A percentile compares a stretch with the other conserved stretches of the same genome.
phyloP scores from a whole-genome alignment of 2,113 vertebrate species.

The Deroptyus accipitrinus region DNA sequence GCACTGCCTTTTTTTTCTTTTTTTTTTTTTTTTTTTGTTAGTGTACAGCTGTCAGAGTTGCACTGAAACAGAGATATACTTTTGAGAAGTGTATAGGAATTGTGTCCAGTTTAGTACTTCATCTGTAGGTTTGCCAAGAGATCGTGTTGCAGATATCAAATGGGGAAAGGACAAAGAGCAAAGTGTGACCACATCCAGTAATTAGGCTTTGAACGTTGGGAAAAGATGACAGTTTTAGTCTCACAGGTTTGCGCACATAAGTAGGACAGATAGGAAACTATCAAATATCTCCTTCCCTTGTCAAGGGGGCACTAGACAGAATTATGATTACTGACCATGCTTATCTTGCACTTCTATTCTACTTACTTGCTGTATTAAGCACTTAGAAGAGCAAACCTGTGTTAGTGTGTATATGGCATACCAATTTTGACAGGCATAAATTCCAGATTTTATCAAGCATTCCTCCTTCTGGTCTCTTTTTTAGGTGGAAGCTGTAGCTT shows the following conservation, averaged over 20 bases:
- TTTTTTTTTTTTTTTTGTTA: no score
- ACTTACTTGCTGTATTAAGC: not conserved
- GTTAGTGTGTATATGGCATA: not conserved
- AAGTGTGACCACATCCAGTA: not conserved
- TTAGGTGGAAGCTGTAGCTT: not conserved
- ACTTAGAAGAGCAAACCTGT: not conserved
- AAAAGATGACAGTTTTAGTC: not conserved
- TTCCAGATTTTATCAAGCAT: not conserved
- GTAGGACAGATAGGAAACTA: not conserved
- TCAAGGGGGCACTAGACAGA: not conserved
- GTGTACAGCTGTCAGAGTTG: not conserved
- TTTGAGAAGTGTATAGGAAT: not conserved
- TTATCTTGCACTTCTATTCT: not conserved
- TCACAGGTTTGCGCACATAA: not conserved
- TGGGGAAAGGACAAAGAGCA: not conserved
- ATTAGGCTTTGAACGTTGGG: not conserved
- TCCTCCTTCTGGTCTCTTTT: not conserved
- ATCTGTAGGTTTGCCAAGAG: not conserved
- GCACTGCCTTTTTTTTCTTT: no score
- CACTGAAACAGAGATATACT: not conserved
- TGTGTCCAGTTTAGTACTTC: not conserved
- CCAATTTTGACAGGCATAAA: not conserved
- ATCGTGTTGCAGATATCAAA: not conserved
- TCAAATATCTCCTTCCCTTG: not conserved
- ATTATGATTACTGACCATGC: not conserved